Base-by-base conservation (phyloP, 2,797 vertebrate genomes). In the Dendrocincla tyrannina region DNA sequence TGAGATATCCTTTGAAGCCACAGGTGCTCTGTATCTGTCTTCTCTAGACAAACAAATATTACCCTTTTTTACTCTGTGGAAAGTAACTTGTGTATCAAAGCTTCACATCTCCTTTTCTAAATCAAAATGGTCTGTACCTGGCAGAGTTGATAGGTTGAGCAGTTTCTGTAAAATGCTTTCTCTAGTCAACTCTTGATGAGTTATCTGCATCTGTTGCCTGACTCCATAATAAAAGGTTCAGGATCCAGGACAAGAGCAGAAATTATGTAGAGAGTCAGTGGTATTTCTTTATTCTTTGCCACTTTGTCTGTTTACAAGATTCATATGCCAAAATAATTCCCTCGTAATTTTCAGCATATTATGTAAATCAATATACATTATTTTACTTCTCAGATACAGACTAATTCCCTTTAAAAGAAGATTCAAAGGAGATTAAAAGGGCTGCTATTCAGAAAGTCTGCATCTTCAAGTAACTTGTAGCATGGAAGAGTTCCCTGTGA, bases 71-170 rank as follows among this genome's bases (percentile, higher is more conserved):
- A 46, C 4, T 53, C 11, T 69, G 5, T 42, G 35, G 7, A 63
- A 24, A 79, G 17, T 25, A 84, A 39, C 12, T 23, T 60, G 17
- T 17, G 46, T 24, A 46, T 33, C 10, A 37, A 47, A 75, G 25
- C 24, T 67, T 66, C 24, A 30, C 17, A 56, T 62, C 37, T 85
- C 15, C 23, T 74, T 70, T 84, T 46, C 23, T 60, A 69, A 72
- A 75, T 41, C 24, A 47, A 79, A 67, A 58, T 39, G 5, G 4
- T 59, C 47, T 70, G 11, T 56, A 50, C 22, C 10, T 11, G 23
- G 9, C 8, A 42, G 46, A 80, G 6, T 35, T 0, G 0, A 37
- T n/a, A 72, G 44, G 27, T 47, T 1, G 2, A 42, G 9, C 20
- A 17, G 7, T 41, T 91, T 27, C 46, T 55, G 35, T 49, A 69